Percentiles rank a stretch among this genome's conserved stretches.
Evolutionary conservation across 2,888 invertebrate species (phyloP).

Genomic region (Lysandra bellargus): DNA sequence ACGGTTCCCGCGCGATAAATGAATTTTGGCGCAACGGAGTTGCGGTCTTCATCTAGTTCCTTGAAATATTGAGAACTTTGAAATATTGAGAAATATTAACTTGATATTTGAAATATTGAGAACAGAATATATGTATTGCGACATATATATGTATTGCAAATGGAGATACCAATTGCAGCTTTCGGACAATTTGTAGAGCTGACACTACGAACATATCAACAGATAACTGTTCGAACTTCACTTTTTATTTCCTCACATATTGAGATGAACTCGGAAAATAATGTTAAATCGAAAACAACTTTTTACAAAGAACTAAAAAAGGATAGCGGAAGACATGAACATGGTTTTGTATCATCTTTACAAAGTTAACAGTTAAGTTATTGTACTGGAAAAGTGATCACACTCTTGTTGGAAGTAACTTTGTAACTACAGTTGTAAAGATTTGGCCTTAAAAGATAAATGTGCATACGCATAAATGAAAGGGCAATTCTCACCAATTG

Average conservation of each 20-base stretch:
- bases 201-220: neutral
- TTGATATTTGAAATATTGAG: too few relatives aligned
- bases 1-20: too few relatives aligned
- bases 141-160: too few relatives aligned
- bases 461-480: constrained; percentile 36
- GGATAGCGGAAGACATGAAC: neutral
- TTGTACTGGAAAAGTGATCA: neutral
- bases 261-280: neutral
- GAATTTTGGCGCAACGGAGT: too few relatives aligned
- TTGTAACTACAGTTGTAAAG: neutral
- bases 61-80: too few relatives aligned
- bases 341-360: neutral
- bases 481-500: constrained; percentile 50
- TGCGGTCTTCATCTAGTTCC: too few relatives aligned
- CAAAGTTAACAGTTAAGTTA: neutral
- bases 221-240: neutral
- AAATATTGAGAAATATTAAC: too few relatives aligned
- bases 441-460: neutral
- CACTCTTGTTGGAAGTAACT: neutral
- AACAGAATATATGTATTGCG: too few relatives aligned
- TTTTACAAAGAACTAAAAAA: neutral
- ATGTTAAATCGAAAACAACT: neutral
- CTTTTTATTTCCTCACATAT: neutral
- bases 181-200: neutral
- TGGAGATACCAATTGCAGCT: too few relatives aligned